Evolutionary conservation across 2,797 vertebrate genomes (phyloP).

Genomic region (Karalla daura): DNA sequence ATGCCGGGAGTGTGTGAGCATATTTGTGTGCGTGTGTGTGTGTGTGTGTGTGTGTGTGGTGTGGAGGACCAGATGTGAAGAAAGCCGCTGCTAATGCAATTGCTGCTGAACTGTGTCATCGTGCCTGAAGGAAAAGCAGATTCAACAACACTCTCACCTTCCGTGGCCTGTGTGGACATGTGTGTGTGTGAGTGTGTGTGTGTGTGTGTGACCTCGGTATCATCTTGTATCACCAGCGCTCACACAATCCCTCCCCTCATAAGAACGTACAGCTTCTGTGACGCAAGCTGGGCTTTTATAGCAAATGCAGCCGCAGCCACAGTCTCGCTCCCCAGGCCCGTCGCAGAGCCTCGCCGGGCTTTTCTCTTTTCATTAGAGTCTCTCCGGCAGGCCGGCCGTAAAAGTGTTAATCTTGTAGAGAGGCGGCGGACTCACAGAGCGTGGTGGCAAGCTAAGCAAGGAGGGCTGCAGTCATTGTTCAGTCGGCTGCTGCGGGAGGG

Average conservation of each 20-base stretch:
- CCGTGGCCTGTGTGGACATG: slow-evolving; percentile 15
- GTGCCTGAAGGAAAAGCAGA: slow-evolving; percentile 64
- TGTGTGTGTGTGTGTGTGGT: slow-evolving; percentile 36
- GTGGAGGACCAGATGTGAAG: slow-evolving; percentile 81
- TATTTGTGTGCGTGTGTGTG: slow-evolving; percentile 24
- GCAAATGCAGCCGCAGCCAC: not conserved
- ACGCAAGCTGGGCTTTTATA: slow-evolving; percentile 41
- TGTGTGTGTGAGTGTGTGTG: not conserved
- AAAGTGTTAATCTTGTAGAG: slow-evolving; percentile 65
- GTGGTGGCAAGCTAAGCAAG: slow-evolving; percentile 55
- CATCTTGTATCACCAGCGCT: slow-evolving; percentile 44
- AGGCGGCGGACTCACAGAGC: slow-evolving; percentile 61
- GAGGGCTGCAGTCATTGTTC: slow-evolving; percentile 68
- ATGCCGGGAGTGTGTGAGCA: slow-evolving; percentile 65
- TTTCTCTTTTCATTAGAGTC: slow-evolving; percentile 58
- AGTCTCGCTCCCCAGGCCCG: slow-evolving; percentile 8
- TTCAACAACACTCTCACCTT: slow-evolving; percentile 46
- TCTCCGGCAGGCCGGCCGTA: slow-evolving; percentile 36
- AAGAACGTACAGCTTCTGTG: slow-evolving; percentile 36
- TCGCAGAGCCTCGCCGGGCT: slow-evolving; percentile 44
- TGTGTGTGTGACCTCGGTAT: slow-evolving; percentile 46
- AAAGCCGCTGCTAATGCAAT: slow-evolving; percentile 70
- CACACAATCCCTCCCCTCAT: slow-evolving; percentile 24
- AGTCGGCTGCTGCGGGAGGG: slow-evolving; percentile 65
- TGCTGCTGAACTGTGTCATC: slow-evolving; percentile 74